Evolutionary conservation across 2,113 vertebrate species (phyloP).

Genomic region (Amphilophus citrinellus): DNA sequence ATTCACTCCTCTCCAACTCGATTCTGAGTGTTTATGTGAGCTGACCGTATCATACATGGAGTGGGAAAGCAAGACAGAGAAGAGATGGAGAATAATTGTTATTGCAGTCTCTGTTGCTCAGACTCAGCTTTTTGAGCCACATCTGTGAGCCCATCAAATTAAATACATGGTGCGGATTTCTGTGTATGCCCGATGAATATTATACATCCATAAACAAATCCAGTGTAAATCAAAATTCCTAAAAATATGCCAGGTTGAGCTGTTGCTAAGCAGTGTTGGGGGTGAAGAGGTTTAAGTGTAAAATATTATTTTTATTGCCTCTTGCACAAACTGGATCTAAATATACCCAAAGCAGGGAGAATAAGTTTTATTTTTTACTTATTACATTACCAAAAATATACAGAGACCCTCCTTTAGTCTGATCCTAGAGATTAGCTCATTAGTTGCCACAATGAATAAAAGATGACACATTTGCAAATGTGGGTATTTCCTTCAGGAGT

Average conservation of each 20-base stretch:
- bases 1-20: constrained; percentile 5
- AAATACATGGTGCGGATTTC: constrained; percentile 27
- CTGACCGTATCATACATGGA: constrained; percentile 8
- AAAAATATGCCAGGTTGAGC: constrained; percentile 9
- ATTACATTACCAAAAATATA: constrained; percentile 14
- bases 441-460: constrained; percentile 75
- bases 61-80: not conserved
- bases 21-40: constrained; percentile 25
- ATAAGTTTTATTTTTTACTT: constrained; percentile 20
- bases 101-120: constrained; percentile 10
- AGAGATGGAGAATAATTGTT: constrained; percentile 33
- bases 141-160: not conserved
- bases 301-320: constrained; percentile 1
- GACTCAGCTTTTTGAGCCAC: constrained; percentile 22
- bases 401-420: constrained; percentile 31
- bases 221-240: constrained; percentile 26
- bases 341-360: not conserved
- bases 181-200: constrained; percentile 9
- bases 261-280: not conserved
- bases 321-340: not conserved
- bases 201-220: constrained; percentile 35
- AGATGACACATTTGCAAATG: constrained; percentile 62
- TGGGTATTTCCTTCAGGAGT: constrained; percentile 52
- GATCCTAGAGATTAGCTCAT: constrained; percentile 63
- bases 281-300: not conserved